Conservation (phyloP, 2,113 vertebrate species). For the Zapus hudsonius region DNA sequence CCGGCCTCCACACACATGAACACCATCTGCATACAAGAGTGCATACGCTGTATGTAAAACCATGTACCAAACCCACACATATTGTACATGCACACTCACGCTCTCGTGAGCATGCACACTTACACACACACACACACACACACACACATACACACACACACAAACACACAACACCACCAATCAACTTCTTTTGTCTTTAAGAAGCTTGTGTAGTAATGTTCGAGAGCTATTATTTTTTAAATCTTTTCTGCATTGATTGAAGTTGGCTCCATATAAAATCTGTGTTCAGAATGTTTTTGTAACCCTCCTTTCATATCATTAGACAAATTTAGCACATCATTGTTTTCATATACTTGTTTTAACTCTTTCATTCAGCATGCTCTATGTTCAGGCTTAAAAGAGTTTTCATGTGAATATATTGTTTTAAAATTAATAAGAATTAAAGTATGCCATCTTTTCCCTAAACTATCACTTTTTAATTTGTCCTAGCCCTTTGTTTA, state of each 20-base stretch:
- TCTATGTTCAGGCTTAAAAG: neutral
- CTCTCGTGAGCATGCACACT: too few species aligned
- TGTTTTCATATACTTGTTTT: neutral
- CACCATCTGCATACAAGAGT: too few species aligned
- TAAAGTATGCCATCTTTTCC: neutral
- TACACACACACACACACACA: too few species aligned
- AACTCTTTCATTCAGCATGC: neutral
- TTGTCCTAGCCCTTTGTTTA: neutral
- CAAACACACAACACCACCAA: too few species aligned
- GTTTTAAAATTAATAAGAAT: neutral
- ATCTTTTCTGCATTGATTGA: neutral
- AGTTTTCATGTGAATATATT: neutral
- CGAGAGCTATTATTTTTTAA: neutral
- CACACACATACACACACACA: too few species aligned
- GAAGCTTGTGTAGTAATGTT: neutral
- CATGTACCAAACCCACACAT: too few species aligned
- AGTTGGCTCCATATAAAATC: neutral
- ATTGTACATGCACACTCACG: too few species aligned
- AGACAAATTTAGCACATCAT: neutral
- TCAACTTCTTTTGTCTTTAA: neutral
- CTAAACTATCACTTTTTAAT: neutral
- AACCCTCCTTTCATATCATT: neutral
- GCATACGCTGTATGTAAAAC: too few species aligned
- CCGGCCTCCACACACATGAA: too few species aligned
- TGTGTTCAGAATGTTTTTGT: neutral